Percentiles rank a stretch among this genome's conserved stretches.
phyloP scores from a whole-genome alignment of 2,888 invertebrate genomes.

The Smittia aterrima region DNA sequence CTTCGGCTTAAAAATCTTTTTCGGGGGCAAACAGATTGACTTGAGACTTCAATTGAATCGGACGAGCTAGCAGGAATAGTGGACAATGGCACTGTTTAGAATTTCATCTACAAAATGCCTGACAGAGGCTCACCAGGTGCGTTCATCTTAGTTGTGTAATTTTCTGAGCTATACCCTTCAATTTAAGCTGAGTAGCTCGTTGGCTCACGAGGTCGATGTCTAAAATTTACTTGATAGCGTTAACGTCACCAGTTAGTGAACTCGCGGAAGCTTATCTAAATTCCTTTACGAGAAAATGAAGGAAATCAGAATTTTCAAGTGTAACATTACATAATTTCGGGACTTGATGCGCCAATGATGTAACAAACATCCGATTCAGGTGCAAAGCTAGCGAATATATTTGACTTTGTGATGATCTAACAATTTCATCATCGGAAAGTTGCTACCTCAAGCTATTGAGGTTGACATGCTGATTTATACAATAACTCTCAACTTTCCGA shows the following conservation, averaged over 20 bases:
- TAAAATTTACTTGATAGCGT: background rate
- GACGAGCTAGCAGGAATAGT: slow-evolving; percentile 43
- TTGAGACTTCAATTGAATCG: background rate
- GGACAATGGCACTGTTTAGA: slow-evolving; percentile 66
- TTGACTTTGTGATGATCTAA: background rate
- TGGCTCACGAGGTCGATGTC: background rate
- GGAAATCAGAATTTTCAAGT: background rate
- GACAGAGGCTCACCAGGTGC: slow-evolving; percentile 57
- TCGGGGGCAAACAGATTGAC: background rate
- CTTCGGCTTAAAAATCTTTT: background rate
- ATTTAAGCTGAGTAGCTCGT: background rate
- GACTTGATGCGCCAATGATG: background rate
- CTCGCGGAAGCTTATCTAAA: background rate
- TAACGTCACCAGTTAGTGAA: background rate
- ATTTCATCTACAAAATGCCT: slow-evolving; percentile 61
- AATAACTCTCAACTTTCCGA: background rate
- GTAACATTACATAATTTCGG: background rate
- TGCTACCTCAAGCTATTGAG: background rate
- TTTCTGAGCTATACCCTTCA: background rate
- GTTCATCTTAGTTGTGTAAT: background rate
- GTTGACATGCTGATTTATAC: background rate
- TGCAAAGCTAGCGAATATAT: background rate
- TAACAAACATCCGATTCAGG: background rate
- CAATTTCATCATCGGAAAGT: background rate
- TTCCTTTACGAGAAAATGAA: background rate